phyloP scores from a whole-genome alignment of 1,140 invertebrate genomes.

The Rhagoletis pomonella region DNA sequence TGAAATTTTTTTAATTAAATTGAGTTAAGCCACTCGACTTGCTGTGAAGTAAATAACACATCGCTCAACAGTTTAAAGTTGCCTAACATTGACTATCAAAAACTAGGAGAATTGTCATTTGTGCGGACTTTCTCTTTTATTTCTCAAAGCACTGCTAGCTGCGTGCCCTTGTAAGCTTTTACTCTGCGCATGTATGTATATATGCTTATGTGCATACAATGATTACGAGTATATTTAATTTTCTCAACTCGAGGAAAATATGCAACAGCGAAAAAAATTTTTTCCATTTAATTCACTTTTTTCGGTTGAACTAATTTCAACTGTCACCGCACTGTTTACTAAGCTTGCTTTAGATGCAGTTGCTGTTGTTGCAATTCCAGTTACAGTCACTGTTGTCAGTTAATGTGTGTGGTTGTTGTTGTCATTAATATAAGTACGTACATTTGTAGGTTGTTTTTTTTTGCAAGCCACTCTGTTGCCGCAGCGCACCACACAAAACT shows the following conservation, averaged over 20 bases:
- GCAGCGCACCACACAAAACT: constrained; percentile 12
- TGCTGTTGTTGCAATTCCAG: background rate
- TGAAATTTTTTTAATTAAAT: too few species aligned
- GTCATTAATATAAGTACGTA: background rate
- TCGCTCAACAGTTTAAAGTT: background rate
- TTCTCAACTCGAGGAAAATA: background rate
- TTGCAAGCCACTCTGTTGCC: background rate
- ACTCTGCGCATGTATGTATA: background rate
- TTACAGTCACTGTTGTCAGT: background rate
- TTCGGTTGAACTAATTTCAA: constrained; percentile 48
- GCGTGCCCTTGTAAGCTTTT: background rate
- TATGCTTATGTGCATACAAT: background rate
- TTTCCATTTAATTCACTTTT: constrained; percentile 26
- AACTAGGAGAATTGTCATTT: background rate
- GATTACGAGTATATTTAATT: background rate
- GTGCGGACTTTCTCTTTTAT: background rate
- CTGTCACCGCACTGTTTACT: constrained; percentile 41
- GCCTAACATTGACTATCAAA: background rate
- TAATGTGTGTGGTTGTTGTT: background rate
- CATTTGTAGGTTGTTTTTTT: background rate
- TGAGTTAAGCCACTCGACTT: background rate
- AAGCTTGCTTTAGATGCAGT: background rate
- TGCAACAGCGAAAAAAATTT: background rate
- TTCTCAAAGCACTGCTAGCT: background rate
- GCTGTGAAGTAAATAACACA: background rate